Evolutionary conservation across 1,140 invertebrate genomes (phyloP), one percentile per base, ranked within the genome.

Genomic region (Ceratina australensis): DNA sequence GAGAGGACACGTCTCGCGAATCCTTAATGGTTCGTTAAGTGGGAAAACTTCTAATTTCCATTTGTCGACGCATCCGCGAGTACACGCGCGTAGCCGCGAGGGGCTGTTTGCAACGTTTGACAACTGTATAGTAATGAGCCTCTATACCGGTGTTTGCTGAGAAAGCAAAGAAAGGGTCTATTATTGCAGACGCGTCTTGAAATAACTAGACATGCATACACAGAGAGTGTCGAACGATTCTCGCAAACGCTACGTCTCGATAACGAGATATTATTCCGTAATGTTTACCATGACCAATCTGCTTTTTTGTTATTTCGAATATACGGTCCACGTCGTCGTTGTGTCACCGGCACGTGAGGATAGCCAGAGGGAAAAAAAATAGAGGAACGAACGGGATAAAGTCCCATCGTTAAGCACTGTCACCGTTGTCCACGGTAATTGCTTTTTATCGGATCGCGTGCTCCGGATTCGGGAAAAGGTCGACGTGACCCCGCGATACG

Each of bases 41-140:
- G 74, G 20, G 47, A 77, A 71, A 71, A 77, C 57, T 71, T 77
- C 59, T 63, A 71, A 77, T 71, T 77, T 77, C 47, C 47, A 42
- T 49, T 47, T 49, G 57, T 54, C 18, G 12, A 13, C 18, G n/a
- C 20, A 3, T 50, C 12, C n/a, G 12, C 66, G 61, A 47, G 42
- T 71, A 47, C 66, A 42, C 7, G 60, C 26, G 61, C 56, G 52
- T 24, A 65, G 50, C 56, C 1, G 15, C 15, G 22, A 52, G 52
- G 47, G 26, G 69, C 26, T 76, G 74, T 76, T 76, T 76, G 56
- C 66, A 20, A 60, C 47, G 66, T 57, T n/a, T 24, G 66, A 76
- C 74, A 59, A 50, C 74, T 61, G 52, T 76, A 77, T 63, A 61
- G 57, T 77, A 77, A 77, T 28, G 67, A 77, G 74, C 57, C 20